Base-by-base conservation (phyloP, 2,888 invertebrate species). In the Linnaemya tessellans region DNA sequence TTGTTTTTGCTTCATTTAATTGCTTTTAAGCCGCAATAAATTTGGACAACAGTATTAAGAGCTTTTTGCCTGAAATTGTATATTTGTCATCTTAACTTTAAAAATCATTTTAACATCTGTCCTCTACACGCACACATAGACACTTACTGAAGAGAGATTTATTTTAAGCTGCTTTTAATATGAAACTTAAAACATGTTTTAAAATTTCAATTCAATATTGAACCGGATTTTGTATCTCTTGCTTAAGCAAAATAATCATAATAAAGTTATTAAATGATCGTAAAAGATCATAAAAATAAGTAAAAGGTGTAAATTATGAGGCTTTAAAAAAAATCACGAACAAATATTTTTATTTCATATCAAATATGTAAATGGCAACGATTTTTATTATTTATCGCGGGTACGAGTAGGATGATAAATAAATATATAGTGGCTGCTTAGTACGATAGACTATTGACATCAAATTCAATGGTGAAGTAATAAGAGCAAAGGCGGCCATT, bases 221-320 rank as follows among this genome's bases (percentile, higher is more conserved):
- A 60, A 67, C 65, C 73, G 80, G 74, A 80, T 74, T 74, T 79
- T 62, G 7, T 38, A 22, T 70, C 56, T 62, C 22, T 70, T 35
- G 35, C 54, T 35, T 9, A 43, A 58, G 67, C 46, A 58, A 70
- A 78, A 58, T 38, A 58, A 79, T 79, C 60, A 79, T 75, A 85
- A 85, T 85, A 75, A 85, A 81, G 84, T 81, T 81, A 75, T 85
- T 79, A 85, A 84, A 62, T 62, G 74, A 71, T 60, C 74, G 81
- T 79, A 85, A 84, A 67, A 56, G 74, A 71, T 60, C 74, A 62
- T 85, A 85, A 82, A 80, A 68, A 58, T 64, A 67, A 71, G 38
- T 67, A 2, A 70, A 74, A 79, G 82, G 79, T 85, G 85, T 85
- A 82, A 85, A 79, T 85, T 82, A 80, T 82, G 58, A 9, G 79